Conservation (phyloP, 2,113 vertebrate species). For the Polypterus bichir region DNA sequence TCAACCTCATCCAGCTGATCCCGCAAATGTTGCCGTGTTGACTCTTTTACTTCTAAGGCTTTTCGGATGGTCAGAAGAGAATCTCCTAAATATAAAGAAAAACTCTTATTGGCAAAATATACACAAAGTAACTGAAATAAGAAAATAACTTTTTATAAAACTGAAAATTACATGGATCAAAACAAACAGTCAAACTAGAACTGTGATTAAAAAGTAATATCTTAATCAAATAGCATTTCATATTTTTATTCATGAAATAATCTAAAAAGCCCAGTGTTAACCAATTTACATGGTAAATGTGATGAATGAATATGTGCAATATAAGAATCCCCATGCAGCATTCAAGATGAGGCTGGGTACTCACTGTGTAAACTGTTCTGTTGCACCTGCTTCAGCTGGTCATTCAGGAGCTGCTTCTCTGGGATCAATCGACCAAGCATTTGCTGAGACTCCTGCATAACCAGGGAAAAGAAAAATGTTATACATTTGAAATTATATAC, state of each 20-base stretch:
- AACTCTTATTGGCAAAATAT: constrained; percentile 6
- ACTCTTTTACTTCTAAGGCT: constrained; percentile 81
- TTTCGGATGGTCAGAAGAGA: constrained; percentile 80
- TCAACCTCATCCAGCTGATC: constrained; percentile 88
- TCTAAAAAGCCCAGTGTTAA: background rate
- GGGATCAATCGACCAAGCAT: constrained; percentile 89
- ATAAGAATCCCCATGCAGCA: background rate
- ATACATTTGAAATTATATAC: too few relatives aligned
- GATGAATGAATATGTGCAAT: background rate
- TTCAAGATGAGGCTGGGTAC: constrained; percentile 25
- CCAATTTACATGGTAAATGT: background rate
- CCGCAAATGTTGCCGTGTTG: constrained; percentile 69
- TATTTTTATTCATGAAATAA: background rate
- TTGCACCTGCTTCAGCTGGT: constrained; percentile 89
- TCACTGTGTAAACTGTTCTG: constrained; percentile 91
- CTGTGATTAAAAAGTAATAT: too few relatives aligned
- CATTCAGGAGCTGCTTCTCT: constrained; percentile 88
- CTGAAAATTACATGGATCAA: too few relatives aligned
- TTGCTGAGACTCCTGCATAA: constrained; percentile 82
- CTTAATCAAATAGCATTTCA: too few relatives aligned
- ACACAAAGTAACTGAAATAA: background rate
- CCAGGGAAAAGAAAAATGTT: background rate
- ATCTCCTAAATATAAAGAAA: constrained; percentile 57
- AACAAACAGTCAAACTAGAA: too few relatives aligned
- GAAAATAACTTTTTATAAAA: too few relatives aligned